A percentile compares a stretch with the other conserved stretches of the same genome.
Evolutionary conservation across 1,140 invertebrate genomes (phyloP).

Genomic region (Sitophilus oryzae): DNA sequence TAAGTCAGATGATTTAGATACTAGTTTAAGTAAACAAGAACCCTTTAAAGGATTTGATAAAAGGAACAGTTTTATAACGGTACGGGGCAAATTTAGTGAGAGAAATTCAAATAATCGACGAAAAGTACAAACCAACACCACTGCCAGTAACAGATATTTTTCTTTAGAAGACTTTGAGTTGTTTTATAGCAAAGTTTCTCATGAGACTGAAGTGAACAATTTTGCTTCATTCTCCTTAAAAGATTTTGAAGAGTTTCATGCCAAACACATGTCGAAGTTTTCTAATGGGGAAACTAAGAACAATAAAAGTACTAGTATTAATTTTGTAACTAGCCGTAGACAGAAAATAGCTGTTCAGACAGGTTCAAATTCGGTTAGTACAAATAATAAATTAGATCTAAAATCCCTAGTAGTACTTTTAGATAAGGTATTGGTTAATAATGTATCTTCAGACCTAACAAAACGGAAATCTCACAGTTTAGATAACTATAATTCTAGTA

Average conservation of each 20-base stretch:
- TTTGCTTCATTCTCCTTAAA: neutral
- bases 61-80: neutral
- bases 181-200: neutral
- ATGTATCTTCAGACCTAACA: neutral
- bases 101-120: neutral
- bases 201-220: neutral
- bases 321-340: slow-evolving; percentile 6
- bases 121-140: neutral
- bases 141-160: neutral
- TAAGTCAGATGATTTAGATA: neutral
- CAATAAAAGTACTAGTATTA: neutral
- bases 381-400: slow-evolving; percentile 1
- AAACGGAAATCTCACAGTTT: neutral
- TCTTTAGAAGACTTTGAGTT: slow-evolving; percentile 3
- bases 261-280: neutral
- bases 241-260: slow-evolving; percentile 6
- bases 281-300: neutral
- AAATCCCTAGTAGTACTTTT: slow-evolving; percentile 5
- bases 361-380: neutral
- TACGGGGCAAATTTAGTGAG: neutral
- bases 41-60: neutral
- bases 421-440: slow-evolving; percentile 5
- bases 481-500: neutral
- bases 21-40: neutral
- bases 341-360: neutral